Percentiles rank a stretch among this genome's conserved stretches.
Evolutionary conservation across 2,797 vertebrate genomes (phyloP).

Genomic region (Chelidonichthys spinosus): DNA sequence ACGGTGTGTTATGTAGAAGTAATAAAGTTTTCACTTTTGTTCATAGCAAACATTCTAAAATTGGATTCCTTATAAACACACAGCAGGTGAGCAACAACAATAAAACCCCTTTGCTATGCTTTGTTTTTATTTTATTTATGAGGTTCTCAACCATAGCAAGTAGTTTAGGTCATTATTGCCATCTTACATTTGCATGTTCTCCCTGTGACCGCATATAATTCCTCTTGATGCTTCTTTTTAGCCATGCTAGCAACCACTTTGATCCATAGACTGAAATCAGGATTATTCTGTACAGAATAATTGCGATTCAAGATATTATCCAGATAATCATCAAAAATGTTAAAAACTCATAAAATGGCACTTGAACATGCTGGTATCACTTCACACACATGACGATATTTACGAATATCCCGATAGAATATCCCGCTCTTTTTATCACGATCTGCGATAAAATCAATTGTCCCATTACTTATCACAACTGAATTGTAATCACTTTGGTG

Average conservation of each 20-base stretch:
- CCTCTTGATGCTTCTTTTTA: not conserved
- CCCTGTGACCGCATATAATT: not conserved
- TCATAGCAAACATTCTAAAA: not conserved
- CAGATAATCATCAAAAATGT: too few relatives aligned
- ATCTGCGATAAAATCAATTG: too few relatives aligned
- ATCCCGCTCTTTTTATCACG: too few relatives aligned
- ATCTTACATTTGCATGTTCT: not conserved
- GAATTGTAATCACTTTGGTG: not conserved
- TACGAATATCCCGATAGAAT: too few relatives aligned
- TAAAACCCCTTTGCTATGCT: not conserved
- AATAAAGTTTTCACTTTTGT: not conserved
- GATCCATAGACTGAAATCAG: too few relatives aligned
- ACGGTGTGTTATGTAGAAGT: not conserved
- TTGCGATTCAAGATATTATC: too few relatives aligned
- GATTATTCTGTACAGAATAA: not conserved
- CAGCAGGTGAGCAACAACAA: not conserved
- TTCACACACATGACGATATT: too few relatives aligned
- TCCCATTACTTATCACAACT: too few relatives aligned
- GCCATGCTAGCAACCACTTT: not conserved
- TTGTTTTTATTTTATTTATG: not conserved
- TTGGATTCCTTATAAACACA: not conserved
- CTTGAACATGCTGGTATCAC: too few relatives aligned
- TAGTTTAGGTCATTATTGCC: not conserved
- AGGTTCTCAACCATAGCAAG: not conserved
- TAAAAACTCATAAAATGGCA: too few relatives aligned